Conservation (phyloP, 2,113 vertebrate genomes). For the Boulengeromyrus knoepffleri region DNA sequence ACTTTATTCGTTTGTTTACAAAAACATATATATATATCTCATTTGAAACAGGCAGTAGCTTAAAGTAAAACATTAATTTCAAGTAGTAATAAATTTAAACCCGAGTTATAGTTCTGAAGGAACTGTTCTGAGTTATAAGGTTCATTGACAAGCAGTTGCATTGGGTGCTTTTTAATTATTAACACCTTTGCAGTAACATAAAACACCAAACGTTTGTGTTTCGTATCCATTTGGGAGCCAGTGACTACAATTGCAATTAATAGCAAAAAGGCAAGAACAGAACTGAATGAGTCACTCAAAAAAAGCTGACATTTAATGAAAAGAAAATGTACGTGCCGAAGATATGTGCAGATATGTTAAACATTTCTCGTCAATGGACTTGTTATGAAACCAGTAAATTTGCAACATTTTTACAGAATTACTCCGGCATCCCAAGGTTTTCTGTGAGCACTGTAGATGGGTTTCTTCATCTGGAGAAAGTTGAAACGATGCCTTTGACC, state of each 20-base stretch:
- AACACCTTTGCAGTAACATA: background rate
- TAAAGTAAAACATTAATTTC: background rate
- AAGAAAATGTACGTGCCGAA: background rate
- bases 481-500: background rate
- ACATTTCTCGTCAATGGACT: background rate
- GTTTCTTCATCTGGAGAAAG: background rate
- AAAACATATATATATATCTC: background rate
- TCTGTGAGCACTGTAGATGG: background rate
- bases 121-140: background rate
- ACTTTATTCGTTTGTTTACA: background rate
- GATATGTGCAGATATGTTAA: background rate
- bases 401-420: background rate
- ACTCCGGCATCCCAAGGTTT: background rate
- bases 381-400: background rate
- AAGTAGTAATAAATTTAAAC: background rate
- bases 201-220: background rate
- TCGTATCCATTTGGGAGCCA: background rate
- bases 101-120: background rate
- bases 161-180: background rate
- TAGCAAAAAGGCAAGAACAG: background rate
- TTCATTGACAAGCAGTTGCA: background rate
- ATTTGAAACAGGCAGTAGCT: background rate
- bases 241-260: background rate
- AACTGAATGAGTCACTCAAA: background rate
- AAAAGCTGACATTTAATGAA: background rate